These are phyloP conservation scores for Siderastrea radians DNA, from an alignment of 92 coral and sea anemone species.

Conservation along the genomic window DNA sequence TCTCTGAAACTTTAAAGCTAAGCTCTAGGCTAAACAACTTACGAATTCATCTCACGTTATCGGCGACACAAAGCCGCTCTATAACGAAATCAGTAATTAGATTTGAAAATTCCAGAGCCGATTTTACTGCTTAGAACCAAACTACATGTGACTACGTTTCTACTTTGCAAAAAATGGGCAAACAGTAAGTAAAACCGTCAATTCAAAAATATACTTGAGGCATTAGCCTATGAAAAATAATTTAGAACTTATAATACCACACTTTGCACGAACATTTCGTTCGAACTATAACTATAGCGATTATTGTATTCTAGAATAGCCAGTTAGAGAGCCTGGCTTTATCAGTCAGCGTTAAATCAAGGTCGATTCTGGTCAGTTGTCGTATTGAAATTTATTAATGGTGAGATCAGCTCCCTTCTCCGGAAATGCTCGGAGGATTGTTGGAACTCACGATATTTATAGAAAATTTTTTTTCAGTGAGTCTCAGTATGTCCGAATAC, in stretches of 20 bases:
- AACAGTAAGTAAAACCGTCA: background rate
- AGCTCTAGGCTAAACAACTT: too few relatives aligned
- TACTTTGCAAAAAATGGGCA: background rate
- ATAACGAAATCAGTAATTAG: too few relatives aligned
- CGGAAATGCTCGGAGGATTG: constrained; percentile 11
- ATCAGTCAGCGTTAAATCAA: constrained; percentile 30
- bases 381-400: background rate
- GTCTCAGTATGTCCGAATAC: too few relatives aligned
- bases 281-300: background rate
- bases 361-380: constrained; percentile 43
- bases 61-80: too few relatives aligned
- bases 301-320: constrained; percentile 21
- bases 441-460: constrained; percentile 6
- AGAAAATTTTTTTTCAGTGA: background rate
- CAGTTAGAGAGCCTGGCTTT: constrained; percentile 18
- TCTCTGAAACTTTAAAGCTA: too few relatives aligned
- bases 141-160: background rate
- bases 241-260: background rate
- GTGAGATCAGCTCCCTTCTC: constrained; percentile 10
- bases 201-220: constrained; percentile 34
- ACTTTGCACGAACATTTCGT: background rate
- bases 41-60: too few relatives aligned
- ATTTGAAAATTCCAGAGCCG: too few relatives aligned
- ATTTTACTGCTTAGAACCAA: too few relatives aligned
- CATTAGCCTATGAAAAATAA: constrained; percentile 29